These are phyloP conservation scores for Limnephilus lunatus DNA, from an alignment of 2,888 invertebrate species.

Conservation along the genomic window DNA sequence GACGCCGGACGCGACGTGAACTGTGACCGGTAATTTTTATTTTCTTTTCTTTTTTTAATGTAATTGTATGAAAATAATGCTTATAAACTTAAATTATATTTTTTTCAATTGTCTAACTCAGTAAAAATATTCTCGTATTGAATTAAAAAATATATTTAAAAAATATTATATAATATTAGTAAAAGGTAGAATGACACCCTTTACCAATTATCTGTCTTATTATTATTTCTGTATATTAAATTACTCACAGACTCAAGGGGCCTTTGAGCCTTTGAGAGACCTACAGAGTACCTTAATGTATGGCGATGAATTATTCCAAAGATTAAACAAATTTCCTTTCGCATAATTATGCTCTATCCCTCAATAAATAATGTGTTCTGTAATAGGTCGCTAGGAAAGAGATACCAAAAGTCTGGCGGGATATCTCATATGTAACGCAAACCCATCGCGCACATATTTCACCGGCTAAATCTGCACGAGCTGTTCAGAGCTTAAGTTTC, in stretches of 20 bases:
- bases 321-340: not conserved
- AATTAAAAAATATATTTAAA: too few species aligned
- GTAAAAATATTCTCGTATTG: too few species aligned
- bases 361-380: slow-evolving; percentile 41
- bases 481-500: slow-evolving; percentile 65
- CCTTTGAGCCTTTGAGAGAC: not conserved
- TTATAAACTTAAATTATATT: too few species aligned
- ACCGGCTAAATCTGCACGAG: slow-evolving; percentile 65
- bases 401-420: slow-evolving; percentile 54
- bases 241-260: not conserved
- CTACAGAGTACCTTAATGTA: not conserved
- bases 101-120: too few species aligned
- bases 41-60: too few species aligned
- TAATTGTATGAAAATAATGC: too few species aligned
- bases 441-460: slow-evolving; percentile 66
- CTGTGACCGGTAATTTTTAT: too few species aligned
- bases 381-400: slow-evolving; percentile 49
- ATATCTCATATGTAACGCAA: slow-evolving; percentile 61
- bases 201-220: not conserved
- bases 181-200: not conserved
- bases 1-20: too few species aligned
- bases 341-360: not conserved
- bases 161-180: not conserved
- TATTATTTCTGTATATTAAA: not conserved
- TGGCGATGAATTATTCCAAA: not conserved